Base-by-base conservation (phyloP, 2,888 invertebrate genomes). In the Agonum fuliginosum region DNA sequence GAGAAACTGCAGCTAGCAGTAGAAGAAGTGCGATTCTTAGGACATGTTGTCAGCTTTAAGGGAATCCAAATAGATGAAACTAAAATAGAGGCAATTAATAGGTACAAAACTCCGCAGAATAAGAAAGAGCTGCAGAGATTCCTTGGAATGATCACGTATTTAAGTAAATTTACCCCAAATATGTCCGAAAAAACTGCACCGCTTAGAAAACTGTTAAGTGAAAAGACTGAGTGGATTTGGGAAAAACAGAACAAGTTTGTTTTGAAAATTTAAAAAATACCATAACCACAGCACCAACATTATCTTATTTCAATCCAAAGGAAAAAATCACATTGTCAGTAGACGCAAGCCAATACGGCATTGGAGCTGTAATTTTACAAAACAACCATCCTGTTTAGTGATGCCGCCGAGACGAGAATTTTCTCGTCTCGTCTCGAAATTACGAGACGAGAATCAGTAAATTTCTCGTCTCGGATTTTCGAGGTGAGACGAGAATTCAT, bases 351-450 rank as follows among this genome's bases (percentile, higher is more conserved):
- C 78, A 78, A 20, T 78, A 76, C 74, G 80, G 81, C 6, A 27
- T 81, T 10, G 80, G 80, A 17, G 81, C 79, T 2, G 65, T 72
- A n/a, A 78, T 80, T 14, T 34, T 24, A 30, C 80, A 81, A 74
- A 30, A 79, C 34, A 46, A 27, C 8, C 51, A 75, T 17, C 79
- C 80, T n/a, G n/a, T n/a, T n/a, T n/a, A n/a, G n/a, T n/a, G n/a
- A n/a, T n/a, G n/a, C n/a, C n/a, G n/a, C n/a, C n/a, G n/a, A n/a
- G n/a, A n/a, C n/a, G n/a, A n/a, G n/a, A n/a, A n/a, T n/a, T n/a
- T n/a, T n/a, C n/a, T n/a, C n/a, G n/a, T n/a, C n/a, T n/a, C n/a
- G n/a, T n/a, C n/a, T n/a, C n/a, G n/a, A n/a, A n/a, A n/a, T n/a
- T n/a, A n/a, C n/a, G n/a, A n/a, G n/a, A n/a, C n/a, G n/a, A n/a